A percentile compares a stretch with the other conserved stretches of the same genome.
Evolutionary conservation across 2,888 invertebrate species (phyloP).

Genomic region (Pediacus dermestoides): DNA sequence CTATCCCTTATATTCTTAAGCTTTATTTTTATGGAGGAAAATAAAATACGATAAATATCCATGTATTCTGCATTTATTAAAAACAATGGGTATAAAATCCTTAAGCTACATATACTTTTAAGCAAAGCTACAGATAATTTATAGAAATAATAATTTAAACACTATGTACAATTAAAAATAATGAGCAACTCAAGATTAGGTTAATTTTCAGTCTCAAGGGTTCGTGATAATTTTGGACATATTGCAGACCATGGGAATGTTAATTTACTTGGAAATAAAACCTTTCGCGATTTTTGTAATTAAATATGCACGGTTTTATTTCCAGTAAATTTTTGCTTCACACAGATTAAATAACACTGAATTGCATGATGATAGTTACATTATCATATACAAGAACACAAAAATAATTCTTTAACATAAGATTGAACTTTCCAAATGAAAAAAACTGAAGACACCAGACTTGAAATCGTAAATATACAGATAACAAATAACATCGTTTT

Average conservation of each 20-base stretch:
- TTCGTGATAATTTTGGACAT: slow-evolving; percentile 17
- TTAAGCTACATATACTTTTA: slow-evolving; percentile 27
- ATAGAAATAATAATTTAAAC: slow-evolving; percentile 7
- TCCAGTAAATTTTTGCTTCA: too few relatives aligned
- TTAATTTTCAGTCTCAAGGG: slow-evolving; percentile 32
- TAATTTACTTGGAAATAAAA: too few relatives aligned
- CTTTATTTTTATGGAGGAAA: slow-evolving; percentile 5
- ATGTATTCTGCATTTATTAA: slow-evolving; percentile 26
- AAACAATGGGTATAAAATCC: slow-evolving; percentile 32
- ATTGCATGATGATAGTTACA: too few relatives aligned
- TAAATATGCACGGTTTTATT: too few relatives aligned
- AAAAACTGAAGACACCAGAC: too few relatives aligned
- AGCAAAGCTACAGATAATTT: slow-evolving; percentile 24
- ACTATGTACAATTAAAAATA: slow-evolving; percentile 15
- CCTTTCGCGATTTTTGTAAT: too few relatives aligned
- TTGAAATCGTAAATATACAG: too few relatives aligned
- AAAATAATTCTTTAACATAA: too few relatives aligned
- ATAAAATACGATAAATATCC: slow-evolving; percentile 19
- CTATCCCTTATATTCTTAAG: slow-evolving; percentile 1
- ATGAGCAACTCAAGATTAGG: slow-evolving; percentile 28
- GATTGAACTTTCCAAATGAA: too few relatives aligned
- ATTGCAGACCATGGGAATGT: slow-evolving; percentile 4
- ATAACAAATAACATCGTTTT: too few relatives aligned
- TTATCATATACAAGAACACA: too few relatives aligned
- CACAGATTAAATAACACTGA: too few relatives aligned